Evolutionary conservation across 1,140 invertebrate genomes (phyloP), one percentile per base, ranked within the genome.

Genomic region (Eulimnadia texana): DNA sequence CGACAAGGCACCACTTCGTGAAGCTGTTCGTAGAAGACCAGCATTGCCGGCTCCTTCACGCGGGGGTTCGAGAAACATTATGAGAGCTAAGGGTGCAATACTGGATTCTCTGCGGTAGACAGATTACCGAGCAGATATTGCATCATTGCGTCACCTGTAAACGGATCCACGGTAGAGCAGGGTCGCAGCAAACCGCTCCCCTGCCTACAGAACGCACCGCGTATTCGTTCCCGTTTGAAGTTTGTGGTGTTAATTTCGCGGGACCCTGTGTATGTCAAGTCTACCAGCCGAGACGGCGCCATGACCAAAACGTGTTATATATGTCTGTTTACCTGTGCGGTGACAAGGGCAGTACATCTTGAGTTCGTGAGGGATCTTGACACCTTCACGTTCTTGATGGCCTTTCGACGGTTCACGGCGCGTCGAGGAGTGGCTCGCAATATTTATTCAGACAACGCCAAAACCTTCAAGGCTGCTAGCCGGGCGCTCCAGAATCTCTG

Each of bases 321-420:
- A 2, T 56, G 58, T 22, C 22, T 76, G 0, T 73, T 75, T 57
- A 61, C 72, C 2, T 75, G 72, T 66, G 58, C 71, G 23, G 50
- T 66, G 0, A 68, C 68, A 0, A 67, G 68, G 24, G 1, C 72
- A n/a, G n/a, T n/a, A n/a, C n/a, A 75, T 64, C 58, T 73, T 19
- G 72, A 75, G 56, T 58, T 72, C 1, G 68, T 73, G n/a, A 0
- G 54, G 24, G 67, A 68, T 60, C 54, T 74, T 16, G 64, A 60
- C 3, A 65, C 71, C 24, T 64, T 69, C 47, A 63, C 47, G 28
- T 72, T 69, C 58, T 27, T 74, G 52, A 51, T 67, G 55, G 65
- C 66, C 22, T 63, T 72, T 11, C 65, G 67, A 58, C 50, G 71
- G 24, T 73, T 75, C 60, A 64, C 72, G 23, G 67, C 70, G 6